Evolutionary conservation across 1,140 invertebrate genomes (phyloP).

Genomic region (Notospermus geniculatus): DNA sequence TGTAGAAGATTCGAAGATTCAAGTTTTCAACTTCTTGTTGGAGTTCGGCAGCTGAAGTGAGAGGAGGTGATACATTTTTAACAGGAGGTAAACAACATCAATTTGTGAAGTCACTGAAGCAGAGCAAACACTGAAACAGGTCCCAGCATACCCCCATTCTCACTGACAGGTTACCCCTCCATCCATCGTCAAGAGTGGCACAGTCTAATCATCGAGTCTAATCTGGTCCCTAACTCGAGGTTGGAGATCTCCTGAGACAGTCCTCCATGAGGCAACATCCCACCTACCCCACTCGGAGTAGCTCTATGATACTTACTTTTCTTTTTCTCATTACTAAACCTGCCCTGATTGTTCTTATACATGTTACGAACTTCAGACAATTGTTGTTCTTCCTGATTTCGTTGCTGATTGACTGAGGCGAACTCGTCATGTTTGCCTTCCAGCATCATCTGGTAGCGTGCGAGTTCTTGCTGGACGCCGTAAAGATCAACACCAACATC

Average conservation of each 20-base stretch:
- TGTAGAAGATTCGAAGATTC: slow-evolving; percentile 52
- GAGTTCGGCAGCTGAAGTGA: slow-evolving; percentile 38
- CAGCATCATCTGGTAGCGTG: slow-evolving; percentile 50
- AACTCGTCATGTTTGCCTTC: slow-evolving; percentile 53
- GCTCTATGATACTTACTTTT: slow-evolving; percentile 47
- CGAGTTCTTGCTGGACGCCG: slow-evolving; percentile 56
- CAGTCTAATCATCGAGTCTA: no score
- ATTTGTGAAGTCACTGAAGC: no score
- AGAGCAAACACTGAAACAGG: no score
- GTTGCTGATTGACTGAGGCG: slow-evolving; percentile 34
- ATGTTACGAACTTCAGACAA: slow-evolving; percentile 39
- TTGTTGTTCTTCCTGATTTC: slow-evolving; percentile 45
- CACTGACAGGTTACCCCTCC: no score
- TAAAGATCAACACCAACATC: slow-evolving; percentile 56
- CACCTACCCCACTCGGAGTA: no score
- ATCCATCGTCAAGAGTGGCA: no score
- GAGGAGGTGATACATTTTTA: no score
- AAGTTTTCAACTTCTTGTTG: slow-evolving; percentile 55
- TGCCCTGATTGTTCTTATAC: slow-evolving; percentile 45
- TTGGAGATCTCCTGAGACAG: no score
- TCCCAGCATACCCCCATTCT: no score
- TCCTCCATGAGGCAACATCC: no score
- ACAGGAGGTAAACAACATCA: no score
- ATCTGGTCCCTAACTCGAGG: no score
- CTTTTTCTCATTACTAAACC: slow-evolving; percentile 47